These are phyloP conservation scores for Cosmorhoe ocellata DNA, from an alignment of 2,888 invertebrate species.

Conservation along the genomic window DNA sequence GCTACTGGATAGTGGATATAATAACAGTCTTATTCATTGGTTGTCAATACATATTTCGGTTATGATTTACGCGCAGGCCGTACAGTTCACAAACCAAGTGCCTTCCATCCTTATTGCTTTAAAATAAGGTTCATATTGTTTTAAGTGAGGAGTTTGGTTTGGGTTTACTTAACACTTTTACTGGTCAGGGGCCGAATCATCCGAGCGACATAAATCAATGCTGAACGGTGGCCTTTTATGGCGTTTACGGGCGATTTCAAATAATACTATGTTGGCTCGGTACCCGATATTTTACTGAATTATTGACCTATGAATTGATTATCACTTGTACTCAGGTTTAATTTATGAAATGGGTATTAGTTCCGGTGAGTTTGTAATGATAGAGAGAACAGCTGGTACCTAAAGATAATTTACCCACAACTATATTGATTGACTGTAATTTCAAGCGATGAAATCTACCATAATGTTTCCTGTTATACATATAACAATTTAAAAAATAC, in stretches of 20 bases:
- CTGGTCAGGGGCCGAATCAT: conserved; percentile 48
- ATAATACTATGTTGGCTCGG: conserved; percentile 44
- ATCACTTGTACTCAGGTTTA: conserved; percentile 10
- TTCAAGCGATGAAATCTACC: too few relatives aligned
- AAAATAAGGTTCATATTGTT: conserved; percentile 18
- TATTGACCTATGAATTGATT: conserved; percentile 30
- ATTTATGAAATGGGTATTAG: conserved; percentile 16
- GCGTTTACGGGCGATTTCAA: conserved; percentile 54
- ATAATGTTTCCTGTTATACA: too few relatives aligned
- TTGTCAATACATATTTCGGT: conserved; percentile 70
- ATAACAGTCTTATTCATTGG: conserved; percentile 67
- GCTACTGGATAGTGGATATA: conserved; percentile 34
- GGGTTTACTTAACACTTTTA: conserved; percentile 63
- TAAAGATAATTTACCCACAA: too few relatives aligned
- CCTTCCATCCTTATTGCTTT: conserved; percentile 18
- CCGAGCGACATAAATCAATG: conserved; percentile 71
- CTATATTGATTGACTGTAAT: too few relatives aligned
- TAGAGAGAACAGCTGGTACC: background rate
- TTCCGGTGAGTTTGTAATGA: background rate
- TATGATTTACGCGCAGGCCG: conserved; percentile 67
- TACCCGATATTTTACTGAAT: conserved; percentile 32
- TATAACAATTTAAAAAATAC: too few relatives aligned
- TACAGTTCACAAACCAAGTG: conserved; percentile 8
- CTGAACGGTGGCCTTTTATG: conserved; percentile 52
- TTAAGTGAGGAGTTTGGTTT: conserved; percentile 8